Base-by-base conservation (phyloP, 2,888 invertebrate species). In the Drosophila subsilvestris region DNA sequence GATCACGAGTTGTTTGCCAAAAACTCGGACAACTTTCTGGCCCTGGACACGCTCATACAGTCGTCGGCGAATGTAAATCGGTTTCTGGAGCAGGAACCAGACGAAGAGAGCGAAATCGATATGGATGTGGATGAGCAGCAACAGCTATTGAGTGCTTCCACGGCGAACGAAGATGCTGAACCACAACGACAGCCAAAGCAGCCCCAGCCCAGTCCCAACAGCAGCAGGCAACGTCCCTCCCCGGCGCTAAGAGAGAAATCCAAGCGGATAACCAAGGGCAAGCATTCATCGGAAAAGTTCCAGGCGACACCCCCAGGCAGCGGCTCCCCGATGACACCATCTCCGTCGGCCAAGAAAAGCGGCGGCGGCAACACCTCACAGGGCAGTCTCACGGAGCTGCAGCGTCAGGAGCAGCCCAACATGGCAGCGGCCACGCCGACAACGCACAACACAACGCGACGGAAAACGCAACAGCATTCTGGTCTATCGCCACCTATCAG, bases 1-100 rank as follows among this genome's bases (percentile, higher is more conserved):
- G 94, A 95, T 81, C 97, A 97, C 92, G 92, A 95, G 61, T 94
- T 94, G 75, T 95, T 96, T 91, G 95, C 95, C 37, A 94, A 94
- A 61, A 95, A 96, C 90, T 94, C 95, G 81, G 94, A 94, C 76
- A 96, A 96, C 91, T 97, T 95, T 91, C 93, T 96, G 44, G 94
- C 95, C 9, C 92, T 97, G 58, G 96, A 97, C 90, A 94, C 94
- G 22, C 93, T 96, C 69, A 96, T 96, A 68, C 93, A 93, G 68
- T 93, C 93, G 22, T 95, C 95, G 58, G 94, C 95, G 0, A 95
- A 94, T 91, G 95, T 96, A 20, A 93, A 94, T 80, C 94, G 95
- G 49, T 96, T 96, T 92, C 93, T 96, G 20, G 94, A 94, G 82
- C 93, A 89, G 86, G 93, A 93, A 71, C 93, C 73, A 90, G 89